Evolutionary conservation across 1,140 invertebrate species (phyloP).

Genomic region (Goniozus legneri): DNA sequence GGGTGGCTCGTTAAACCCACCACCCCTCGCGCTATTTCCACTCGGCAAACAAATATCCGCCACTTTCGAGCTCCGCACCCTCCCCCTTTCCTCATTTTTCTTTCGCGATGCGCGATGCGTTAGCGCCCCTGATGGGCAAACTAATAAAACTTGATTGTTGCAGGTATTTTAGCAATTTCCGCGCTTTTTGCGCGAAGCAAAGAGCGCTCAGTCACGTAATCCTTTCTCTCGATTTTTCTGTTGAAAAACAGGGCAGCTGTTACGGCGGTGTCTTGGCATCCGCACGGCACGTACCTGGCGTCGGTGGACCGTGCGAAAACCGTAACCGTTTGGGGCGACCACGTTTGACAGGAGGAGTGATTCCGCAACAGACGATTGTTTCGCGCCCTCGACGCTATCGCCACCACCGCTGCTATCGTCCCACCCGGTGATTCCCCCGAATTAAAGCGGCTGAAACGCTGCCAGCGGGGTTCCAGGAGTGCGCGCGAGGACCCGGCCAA

Average conservation of each 20-base stretch:
- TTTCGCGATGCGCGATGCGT: neutral
- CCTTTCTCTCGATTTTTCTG: constrained; percentile 32
- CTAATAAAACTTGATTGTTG: neutral
- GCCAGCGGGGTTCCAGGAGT: too few relatives aligned
- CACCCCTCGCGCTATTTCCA: too few relatives aligned
- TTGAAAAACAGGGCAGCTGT: constrained; percentile 70
- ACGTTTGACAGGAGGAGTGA: constrained; percentile 43
- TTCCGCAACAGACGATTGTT: constrained; percentile 26
- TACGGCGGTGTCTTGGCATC: constrained; percentile 89
- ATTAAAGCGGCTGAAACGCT: too few relatives aligned
- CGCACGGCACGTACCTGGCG: constrained; percentile 77
- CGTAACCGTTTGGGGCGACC: constrained; percentile 80
- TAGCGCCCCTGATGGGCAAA: neutral
- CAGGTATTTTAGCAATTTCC: neutral
- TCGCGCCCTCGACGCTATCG: constrained; percentile 8
- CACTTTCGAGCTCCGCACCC: too few relatives aligned
- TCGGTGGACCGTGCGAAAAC: constrained; percentile 84
- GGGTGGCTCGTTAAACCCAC: neutral
- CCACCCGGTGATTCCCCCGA: too few relatives aligned
- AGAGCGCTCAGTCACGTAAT: too few relatives aligned
- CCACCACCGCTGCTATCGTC: neutral
- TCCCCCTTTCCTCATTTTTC: too few relatives aligned
- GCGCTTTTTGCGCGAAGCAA: too few relatives aligned
- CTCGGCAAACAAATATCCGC: too few relatives aligned
- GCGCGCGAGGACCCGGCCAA: too few relatives aligned